Percentiles rank a stretch among this genome's conserved stretches.
Conservation (phyloP, 2,113 vertebrate species). For the Bufo gargarizans region DNA sequence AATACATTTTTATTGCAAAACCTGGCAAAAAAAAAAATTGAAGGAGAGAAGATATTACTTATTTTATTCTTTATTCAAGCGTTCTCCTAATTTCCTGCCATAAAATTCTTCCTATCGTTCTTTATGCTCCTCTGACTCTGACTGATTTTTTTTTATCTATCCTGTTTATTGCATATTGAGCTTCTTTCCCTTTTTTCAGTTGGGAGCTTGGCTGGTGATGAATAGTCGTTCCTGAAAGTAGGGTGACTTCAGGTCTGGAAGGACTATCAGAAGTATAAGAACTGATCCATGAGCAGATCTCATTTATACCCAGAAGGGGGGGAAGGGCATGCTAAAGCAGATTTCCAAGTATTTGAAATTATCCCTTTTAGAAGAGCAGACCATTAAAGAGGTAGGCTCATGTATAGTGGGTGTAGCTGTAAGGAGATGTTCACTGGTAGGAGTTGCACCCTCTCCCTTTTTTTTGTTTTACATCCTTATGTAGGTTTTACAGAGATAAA, state of each 20-base stretch:
- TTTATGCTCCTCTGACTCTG: constrained; percentile 33
- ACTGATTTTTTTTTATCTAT: neutral
- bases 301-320: neutral
- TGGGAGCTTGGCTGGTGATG: neutral
- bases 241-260: neutral
- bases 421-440: too few species aligned
- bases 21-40: constrained; percentile 55
- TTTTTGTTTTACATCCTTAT: too few species aligned
- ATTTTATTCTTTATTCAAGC: constrained; percentile 2
- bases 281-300: neutral
- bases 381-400: too few species aligned
- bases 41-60: constrained; percentile 64
- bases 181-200: neutral
- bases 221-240: neutral
- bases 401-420: too few species aligned
- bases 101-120: neutral
- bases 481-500: too few species aligned
- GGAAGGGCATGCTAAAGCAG: neutral
- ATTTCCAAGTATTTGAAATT: neutral
- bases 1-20: constrained; percentile 69
- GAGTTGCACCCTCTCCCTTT: too few species aligned
- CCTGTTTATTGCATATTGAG: constrained; percentile 8
- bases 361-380: too few species aligned
- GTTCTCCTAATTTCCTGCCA: constrained; percentile 1
- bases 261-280: neutral